Conservation (phyloP, 2,113 vertebrate species). For the Orycteropus afer region DNA sequence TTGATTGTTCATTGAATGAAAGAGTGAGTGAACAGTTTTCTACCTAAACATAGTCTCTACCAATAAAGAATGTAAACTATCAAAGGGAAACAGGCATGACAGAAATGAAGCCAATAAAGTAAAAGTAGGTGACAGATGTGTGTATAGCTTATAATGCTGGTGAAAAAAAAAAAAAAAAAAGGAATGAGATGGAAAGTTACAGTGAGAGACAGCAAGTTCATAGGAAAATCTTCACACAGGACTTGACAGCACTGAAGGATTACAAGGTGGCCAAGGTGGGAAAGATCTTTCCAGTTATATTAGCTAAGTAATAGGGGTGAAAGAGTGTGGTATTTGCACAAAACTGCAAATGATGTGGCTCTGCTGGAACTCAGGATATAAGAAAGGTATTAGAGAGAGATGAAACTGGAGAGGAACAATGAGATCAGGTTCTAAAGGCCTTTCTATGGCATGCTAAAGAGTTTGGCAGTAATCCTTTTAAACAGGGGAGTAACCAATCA, state of each 20-base stretch:
- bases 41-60: neutral
- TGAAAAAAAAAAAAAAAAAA: too few species aligned
- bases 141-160: neutral
- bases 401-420: neutral
- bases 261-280: neutral
- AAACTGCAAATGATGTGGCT: neutral
- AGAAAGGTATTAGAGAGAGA: neutral
- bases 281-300: neutral
- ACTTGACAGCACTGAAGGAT: neutral
- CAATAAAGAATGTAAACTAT: neutral
- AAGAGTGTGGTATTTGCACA: fast-evolving
- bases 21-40: neutral
- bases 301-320: neutral
- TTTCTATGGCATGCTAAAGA: neutral
- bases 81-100: neutral
- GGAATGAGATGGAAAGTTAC: neutral
- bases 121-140: neutral
- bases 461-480: neutral
- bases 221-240: neutral
- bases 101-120: neutral
- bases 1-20: neutral
- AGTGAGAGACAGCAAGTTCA: neutral
- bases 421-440: neutral
- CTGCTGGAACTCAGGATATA: neutral
- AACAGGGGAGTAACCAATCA: neutral